phyloP scores from a whole-genome alignment of 1,140 invertebrate species.

The Drosophila jambulina region DNA sequence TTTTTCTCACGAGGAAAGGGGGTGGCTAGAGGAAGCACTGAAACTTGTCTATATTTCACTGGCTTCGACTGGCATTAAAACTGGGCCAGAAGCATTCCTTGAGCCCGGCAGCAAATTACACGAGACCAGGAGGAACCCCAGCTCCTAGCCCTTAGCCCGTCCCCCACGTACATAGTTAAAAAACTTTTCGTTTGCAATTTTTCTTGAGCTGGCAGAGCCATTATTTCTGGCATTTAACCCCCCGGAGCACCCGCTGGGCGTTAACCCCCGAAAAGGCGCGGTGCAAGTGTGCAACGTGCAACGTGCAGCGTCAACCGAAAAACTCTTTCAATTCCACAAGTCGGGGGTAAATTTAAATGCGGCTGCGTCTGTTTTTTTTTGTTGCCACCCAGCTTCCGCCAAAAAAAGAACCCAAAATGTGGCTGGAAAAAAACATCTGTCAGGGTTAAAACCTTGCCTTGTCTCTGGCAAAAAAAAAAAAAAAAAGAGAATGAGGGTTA shows the following conservation, averaged over 20 bases:
- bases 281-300: conserved; percentile 14
- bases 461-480: background rate
- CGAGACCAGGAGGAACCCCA: background rate
- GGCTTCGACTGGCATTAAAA: conserved; percentile 52
- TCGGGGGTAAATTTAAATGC: conserved; percentile 49
- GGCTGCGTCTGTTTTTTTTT: conserved; percentile 11
- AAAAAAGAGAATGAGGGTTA: background rate
- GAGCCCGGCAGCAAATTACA: conserved; percentile 52
- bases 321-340: conserved; percentile 50
- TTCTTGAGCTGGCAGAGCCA: conserved; percentile 77
- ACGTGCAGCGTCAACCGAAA: conserved; percentile 68
- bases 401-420: background rate
- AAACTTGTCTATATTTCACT: conserved; percentile 54
- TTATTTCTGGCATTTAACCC: conserved; percentile 62
- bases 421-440: conserved; percentile 41
- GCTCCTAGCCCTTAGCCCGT: background rate
- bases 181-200: conserved; percentile 77
- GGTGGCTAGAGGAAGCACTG: background rate
- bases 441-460: conserved; percentile 38
- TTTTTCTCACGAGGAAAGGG: background rate
- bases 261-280: conserved; percentile 13
- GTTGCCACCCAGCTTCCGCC: conserved; percentile 6
- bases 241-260: background rate
- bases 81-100: conserved; percentile 74
- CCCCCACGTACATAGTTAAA: conserved; percentile 69